These are phyloP conservation scores for Pseudolaguvia tuberculata DNA, from an alignment of 2,113 vertebrate genomes.

Conservation along the genomic window DNA sequence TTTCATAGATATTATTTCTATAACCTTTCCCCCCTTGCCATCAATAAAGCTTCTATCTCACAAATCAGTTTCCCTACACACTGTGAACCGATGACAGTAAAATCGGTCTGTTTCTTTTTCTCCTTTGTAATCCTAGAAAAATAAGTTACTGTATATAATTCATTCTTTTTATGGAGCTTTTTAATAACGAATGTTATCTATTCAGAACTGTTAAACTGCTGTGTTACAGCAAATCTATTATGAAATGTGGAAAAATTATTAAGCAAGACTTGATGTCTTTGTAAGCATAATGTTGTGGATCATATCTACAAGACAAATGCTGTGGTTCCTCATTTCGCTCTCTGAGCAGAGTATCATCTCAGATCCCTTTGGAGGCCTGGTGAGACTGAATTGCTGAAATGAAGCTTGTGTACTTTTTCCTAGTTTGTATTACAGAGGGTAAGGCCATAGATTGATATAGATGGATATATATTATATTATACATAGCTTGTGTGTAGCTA, in stretches of 20 bases:
- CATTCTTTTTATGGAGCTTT: neutral
- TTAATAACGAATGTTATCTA: neutral
- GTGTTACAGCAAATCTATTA: neutral
- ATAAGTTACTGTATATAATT: neutral
- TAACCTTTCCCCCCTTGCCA: constrained; percentile 23
- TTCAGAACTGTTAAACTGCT: neutral
- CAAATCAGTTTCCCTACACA: constrained; percentile 60
- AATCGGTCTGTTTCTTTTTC: neutral
- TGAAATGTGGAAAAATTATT: neutral
- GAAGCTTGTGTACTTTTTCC: constrained; percentile 36
- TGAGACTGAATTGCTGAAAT: neutral
- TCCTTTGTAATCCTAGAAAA: neutral
- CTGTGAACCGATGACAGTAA: neutral
- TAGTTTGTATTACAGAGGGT: constrained; percentile 32
- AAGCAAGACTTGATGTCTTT: neutral
- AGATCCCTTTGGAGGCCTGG: neutral
- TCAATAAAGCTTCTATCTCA: constrained; percentile 65
- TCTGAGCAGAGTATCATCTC: neutral
- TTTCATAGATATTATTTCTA: constrained; percentile 12
- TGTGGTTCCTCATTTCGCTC: constrained; percentile 29
- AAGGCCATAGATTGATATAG: neutral
- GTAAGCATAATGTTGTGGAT: neutral
- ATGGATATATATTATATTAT: neutral
- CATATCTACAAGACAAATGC: neutral
- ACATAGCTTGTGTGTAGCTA: neutral